Evolutionary conservation across 2,888 invertebrate genomes (phyloP).

Genomic region (Himalopsyche tibetana): DNA sequence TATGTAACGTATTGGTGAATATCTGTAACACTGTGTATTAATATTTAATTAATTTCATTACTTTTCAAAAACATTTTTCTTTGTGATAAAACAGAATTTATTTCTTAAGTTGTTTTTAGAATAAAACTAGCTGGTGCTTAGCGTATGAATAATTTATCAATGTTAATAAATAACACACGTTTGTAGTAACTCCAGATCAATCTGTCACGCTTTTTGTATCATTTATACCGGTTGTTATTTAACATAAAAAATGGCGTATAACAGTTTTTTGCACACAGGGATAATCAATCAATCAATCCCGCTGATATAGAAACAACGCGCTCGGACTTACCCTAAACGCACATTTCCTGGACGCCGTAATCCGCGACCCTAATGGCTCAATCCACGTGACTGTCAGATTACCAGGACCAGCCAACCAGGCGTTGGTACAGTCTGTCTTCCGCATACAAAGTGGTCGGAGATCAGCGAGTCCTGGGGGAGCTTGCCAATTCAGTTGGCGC

Average conservation of each 20-base stretch:
- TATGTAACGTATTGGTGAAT: too few relatives aligned
- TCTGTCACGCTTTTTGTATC: neutral
- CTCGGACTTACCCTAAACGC: constrained; percentile 19
- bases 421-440: constrained; percentile 3
- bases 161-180: too few relatives aligned
- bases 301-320: neutral
- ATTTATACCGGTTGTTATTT: neutral
- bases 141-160: too few relatives aligned
- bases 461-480: constrained; percentile 9
- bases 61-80: too few relatives aligned
- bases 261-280: neutral
- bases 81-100: too few relatives aligned
- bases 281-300: constrained; percentile 35
- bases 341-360: constrained; percentile 29
- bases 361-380: constrained; percentile 51
- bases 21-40: too few relatives aligned
- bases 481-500: constrained; percentile 29
- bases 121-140: too few relatives aligned
- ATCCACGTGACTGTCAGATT: constrained; percentile 44
- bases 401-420: constrained; percentile 46
- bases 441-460: constrained; percentile 23
- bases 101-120: too few relatives aligned
- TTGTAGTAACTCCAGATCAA: neutral
- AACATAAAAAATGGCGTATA: neutral
- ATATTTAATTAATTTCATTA: too few relatives aligned